These are phyloP conservation scores for Nyctalus aviator DNA, from an alignment of 2,797 vertebrate species.

Conservation along the genomic window DNA sequence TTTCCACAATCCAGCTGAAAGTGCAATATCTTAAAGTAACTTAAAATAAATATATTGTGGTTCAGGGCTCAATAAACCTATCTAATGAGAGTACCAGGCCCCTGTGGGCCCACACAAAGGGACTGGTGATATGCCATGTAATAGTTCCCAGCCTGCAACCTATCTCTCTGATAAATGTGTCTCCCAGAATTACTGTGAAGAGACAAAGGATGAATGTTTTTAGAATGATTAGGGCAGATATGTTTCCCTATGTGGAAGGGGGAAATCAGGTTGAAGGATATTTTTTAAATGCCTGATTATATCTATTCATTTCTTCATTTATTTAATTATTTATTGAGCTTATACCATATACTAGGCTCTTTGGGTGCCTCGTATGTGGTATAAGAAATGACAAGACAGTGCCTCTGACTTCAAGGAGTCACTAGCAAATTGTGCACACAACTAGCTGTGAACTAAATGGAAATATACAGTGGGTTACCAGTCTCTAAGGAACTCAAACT, in stretches of 20 bases:
- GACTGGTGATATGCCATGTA: background rate
- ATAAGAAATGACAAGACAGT: background rate
- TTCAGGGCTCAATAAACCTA: background rate
- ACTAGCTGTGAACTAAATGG: background rate
- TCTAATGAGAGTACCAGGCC: background rate
- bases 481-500: background rate
- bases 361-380: background rate
- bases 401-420: background rate
- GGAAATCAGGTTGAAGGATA: background rate
- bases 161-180: background rate
- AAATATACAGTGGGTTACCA: background rate
- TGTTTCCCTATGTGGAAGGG: background rate
- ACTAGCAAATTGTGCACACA: background rate
- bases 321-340: slow-evolving; percentile 5
- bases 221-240: background rate
- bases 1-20: slow-evolving; percentile 40
- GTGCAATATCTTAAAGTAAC: slow-evolving; percentile 17
- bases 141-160: background rate
- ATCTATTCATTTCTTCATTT: background rate
- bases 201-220: background rate
- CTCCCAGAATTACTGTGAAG: background rate
- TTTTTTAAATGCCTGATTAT: slow-evolving; percentile 36
- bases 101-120: background rate
- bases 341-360: background rate
- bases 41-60: slow-evolving; percentile 24